Evolutionary conservation across 2,113 vertebrate genomes (phyloP), one percentile per base, ranked within the genome.

Genomic region (Nipponia nippon): DNA sequence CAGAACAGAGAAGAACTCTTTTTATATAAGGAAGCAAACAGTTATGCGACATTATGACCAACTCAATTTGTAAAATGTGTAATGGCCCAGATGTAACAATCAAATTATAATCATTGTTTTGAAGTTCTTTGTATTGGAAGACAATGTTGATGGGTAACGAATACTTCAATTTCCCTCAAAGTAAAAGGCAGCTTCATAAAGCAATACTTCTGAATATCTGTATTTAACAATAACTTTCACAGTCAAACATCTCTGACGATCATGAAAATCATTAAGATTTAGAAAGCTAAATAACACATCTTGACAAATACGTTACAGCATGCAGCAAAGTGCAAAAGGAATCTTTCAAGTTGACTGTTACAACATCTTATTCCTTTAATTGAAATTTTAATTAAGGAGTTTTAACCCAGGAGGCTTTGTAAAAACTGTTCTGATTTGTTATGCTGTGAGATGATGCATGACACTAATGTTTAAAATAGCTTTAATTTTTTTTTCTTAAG

Each of bases 181-280:
- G 29, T 58, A 89, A 89, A 66, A 72, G 9, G 11, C 40, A 86
- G 26, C 25, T 75, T 86, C 56, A 89, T 70, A 95, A 84, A 93
- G 36, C 61, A 30, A 32, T 67, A 46, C 47, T 94, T 95, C 86
- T 63, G n/a, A 89, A 61, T 81, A 50, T 86, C 66, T 83, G 12
- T 94, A 90, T 93, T 96, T 96, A 96, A 84, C 69, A 88, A 56
- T 65, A 95, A 67, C 52, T 83, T 95, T 76, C 32, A 72, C 2
- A 72, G 46, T 36, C 89, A 96, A 87, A 56, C 53, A 69, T 80
- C 83, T 61, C 65, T 81, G 71, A 72, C 93, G 88, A 59, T 76
- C 52, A 85, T 55, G 71, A 85, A 93, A 93, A 93, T 75, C 61
- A 92, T 90, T 93, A 95, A 40, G n/a, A 94, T 89, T 96, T 83